Base-by-base conservation (phyloP, 2,888 invertebrate species). In the Drosophila yooni region DNA sequence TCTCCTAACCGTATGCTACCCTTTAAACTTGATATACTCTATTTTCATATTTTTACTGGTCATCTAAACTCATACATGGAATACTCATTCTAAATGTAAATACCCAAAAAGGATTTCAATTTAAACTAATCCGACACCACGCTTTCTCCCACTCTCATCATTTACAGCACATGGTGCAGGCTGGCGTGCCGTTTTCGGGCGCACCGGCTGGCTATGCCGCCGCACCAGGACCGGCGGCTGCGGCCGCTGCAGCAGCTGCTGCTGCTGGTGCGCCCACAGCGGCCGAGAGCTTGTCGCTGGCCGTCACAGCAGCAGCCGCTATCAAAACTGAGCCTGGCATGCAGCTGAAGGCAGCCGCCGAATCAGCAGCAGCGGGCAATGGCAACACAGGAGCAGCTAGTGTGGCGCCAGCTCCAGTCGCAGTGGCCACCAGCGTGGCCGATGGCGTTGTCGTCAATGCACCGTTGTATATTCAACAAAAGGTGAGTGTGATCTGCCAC, bases 91-190 rank as follows among this genome's bases (percentile, higher is more conserved):
- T 18, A 65, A 40, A 72, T 70, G 60, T 57, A 65, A 58, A 70
- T 56, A 70, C 40, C n/a, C 54, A 58, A 51, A 53, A 68, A 40
- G 58, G 34, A 18, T 62, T 53, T 64, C 15, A 46, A 46, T 74
- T 66, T 69, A 59, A 62, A 83, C 83, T 84, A 88, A 88, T 86
- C 89, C 71, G 33, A 34, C n/a, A 52, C 38, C 64, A 52, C 38
- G 53, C 51, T 63, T 18, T 79, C 7, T 58, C 11, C 33, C 29
- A 33, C 21, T 58, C 15, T 51, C 51, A 15, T 53, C 40, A 18
- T 83, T 72, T 91, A 10, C 82, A 93, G 93, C 93, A 93, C 89
- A 92, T 93, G 92, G 93, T 93, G 92, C 93, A 92, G 81, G 91
- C 93, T 75, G 92, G 93, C 76, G 93, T 92, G 81, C 92, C 93